These are phyloP conservation scores for Pegoplata infirma DNA, from an alignment of 2,888 invertebrate genomes.

Conservation along the genomic window DNA sequence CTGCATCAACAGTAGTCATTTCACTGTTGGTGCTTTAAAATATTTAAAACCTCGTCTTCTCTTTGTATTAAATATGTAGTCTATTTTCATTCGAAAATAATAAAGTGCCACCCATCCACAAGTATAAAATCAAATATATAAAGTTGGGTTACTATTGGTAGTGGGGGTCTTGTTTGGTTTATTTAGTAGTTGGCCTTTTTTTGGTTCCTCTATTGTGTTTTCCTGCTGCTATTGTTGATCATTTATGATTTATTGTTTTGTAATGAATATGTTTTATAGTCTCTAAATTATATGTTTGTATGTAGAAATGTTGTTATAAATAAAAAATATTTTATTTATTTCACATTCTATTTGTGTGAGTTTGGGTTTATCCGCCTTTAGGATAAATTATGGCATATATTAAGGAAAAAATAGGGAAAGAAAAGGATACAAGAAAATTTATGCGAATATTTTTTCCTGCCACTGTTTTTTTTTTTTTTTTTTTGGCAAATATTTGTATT, in stretches of 20 bases:
- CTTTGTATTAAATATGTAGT: background rate
- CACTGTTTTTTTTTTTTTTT: background rate
- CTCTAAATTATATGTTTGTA: conserved; percentile 25
- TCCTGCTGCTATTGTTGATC: conserved; percentile 39
- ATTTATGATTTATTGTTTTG: conserved; percentile 56
- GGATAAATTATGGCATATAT: conserved; percentile 41
- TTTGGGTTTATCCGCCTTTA: conserved; percentile 19
- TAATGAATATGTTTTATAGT: conserved; percentile 44
- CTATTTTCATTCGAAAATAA: background rate
- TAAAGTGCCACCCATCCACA: background rate
- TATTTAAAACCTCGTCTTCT: background rate
- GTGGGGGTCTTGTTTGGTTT: conserved; percentile 9
- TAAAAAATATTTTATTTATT: background rate
- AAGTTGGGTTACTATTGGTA: too few species aligned
- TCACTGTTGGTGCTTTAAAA: too few species aligned
- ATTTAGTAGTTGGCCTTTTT: conserved; percentile 20
- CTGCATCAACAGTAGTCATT: too few species aligned
- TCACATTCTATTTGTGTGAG: background rate
- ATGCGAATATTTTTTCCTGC: background rate
- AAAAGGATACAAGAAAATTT: too few species aligned
- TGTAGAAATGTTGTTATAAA: conserved; percentile 9
- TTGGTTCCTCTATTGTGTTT: background rate
- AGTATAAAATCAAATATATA: too few species aligned
- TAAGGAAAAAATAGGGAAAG: background rate
- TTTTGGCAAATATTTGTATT: conserved; percentile 33